Conservation (phyloP, 2,797 vertebrate species). For the Pseudomugil gertrudae region DNA sequence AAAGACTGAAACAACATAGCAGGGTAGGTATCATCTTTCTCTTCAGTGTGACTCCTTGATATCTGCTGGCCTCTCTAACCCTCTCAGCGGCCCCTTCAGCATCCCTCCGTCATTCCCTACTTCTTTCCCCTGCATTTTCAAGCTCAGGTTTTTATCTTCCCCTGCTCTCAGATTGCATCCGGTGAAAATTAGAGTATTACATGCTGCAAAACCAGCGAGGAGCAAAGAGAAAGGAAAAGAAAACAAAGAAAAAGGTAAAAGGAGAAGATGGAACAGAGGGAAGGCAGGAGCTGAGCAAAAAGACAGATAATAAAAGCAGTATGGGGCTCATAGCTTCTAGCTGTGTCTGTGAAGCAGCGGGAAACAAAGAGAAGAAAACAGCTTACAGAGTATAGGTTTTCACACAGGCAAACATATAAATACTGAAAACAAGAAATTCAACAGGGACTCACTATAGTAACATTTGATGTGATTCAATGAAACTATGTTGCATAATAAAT, state of each 20-base stretch:
- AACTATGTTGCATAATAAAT: slow-evolving; percentile 24
- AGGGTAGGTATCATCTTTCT: slow-evolving; percentile 59
- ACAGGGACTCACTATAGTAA: neutral
- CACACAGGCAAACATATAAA: slow-evolving; percentile 52
- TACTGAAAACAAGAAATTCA: slow-evolving; percentile 18
- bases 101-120: slow-evolving; percentile 51
- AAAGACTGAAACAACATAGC: slow-evolving; percentile 24
- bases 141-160: slow-evolving; percentile 57
- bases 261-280: slow-evolving; percentile 26
- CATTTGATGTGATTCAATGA: slow-evolving; percentile 10
- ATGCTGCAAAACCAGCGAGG: slow-evolving; percentile 46
- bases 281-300: slow-evolving; percentile 21
- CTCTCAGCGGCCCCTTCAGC: slow-evolving; percentile 48
- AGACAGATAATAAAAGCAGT: slow-evolving; percentile 58
- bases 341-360: slow-evolving; percentile 63
- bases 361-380: slow-evolving; percentile 57
- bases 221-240: slow-evolving; percentile 18
- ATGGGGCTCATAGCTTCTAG: slow-evolving; percentile 52
- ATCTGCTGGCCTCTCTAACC: slow-evolving; percentile 56
- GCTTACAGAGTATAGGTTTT: slow-evolving; percentile 50
- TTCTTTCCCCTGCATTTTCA: slow-evolving; percentile 41
- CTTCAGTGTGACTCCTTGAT: slow-evolving; percentile 54
- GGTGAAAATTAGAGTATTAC: slow-evolving; percentile 60
- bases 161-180: slow-evolving; percentile 53
- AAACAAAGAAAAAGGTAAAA: slow-evolving; percentile 9